Conservation (phyloP, 2,797 vertebrate species). For the Nasua narica region DNA sequence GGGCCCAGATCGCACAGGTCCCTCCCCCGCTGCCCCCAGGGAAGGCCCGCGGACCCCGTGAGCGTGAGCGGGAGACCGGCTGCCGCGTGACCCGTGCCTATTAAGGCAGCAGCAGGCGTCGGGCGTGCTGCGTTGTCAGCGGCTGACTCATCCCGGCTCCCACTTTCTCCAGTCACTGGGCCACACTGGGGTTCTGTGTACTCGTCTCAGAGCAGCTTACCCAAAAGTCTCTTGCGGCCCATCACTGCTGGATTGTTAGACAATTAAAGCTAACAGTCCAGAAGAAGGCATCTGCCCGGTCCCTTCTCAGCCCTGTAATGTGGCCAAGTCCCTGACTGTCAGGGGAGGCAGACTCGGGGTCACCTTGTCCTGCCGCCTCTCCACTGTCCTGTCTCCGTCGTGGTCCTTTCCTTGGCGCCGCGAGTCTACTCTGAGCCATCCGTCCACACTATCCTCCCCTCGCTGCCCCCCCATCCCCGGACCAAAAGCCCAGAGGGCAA, state of each 20-base stretch:
- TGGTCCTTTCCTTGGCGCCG: background rate
- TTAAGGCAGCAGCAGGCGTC: background rate
- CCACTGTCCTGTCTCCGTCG: no score
- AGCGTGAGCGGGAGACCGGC: background rate
- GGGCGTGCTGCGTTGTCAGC: background rate
- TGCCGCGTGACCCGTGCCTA: background rate
- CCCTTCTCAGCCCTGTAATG: background rate
- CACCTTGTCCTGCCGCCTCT: background rate
- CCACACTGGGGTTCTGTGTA: background rate
- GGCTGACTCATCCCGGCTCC: conserved; percentile 38
- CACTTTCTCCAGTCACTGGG: conserved; percentile 10
- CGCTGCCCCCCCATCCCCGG: no score
- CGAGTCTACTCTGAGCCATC: background rate
- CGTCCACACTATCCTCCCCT: background rate
- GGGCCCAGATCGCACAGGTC: background rate
- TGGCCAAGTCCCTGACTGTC: background rate
- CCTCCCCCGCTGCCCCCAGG: background rate
- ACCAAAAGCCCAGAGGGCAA: background rate
- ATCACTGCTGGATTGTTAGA: background rate
- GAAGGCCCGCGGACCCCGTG: background rate
- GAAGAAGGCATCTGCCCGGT: background rate
- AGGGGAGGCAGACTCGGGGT: background rate
- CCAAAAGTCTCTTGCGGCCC: background rate
- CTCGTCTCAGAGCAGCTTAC: background rate
- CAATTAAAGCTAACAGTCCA: background rate